Evolutionary conservation across 2,113 vertebrate species (phyloP).

Genomic region (Lamprologus lemairii): DNA sequence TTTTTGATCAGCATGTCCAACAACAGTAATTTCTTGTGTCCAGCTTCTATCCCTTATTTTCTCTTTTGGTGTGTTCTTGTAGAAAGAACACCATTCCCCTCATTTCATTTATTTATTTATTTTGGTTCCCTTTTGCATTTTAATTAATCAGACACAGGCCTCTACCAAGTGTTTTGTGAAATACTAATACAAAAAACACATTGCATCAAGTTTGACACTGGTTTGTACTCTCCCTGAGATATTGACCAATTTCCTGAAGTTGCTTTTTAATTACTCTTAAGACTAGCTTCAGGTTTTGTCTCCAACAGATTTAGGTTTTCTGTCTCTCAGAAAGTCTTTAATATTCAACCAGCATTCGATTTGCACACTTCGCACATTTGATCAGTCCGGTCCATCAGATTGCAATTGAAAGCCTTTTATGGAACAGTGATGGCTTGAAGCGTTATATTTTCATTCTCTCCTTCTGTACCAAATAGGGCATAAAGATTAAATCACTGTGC

Average conservation of each 20-base stretch:
- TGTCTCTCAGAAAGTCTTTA: neutral
- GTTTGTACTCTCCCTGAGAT: neutral
- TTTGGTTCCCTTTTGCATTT: slow-evolving; percentile 40
- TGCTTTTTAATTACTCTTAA: neutral
- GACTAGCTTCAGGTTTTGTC: neutral
- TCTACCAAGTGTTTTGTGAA: slow-evolving; percentile 21
- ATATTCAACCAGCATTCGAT: neutral
- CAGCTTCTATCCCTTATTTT: neutral
- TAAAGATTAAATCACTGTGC: neutral
- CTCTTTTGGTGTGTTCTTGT: slow-evolving; percentile 9
- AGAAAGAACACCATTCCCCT: slow-evolving; percentile 13
- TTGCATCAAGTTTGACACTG: slow-evolving; percentile 4
- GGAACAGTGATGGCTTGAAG: neutral
- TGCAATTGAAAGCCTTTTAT: neutral
- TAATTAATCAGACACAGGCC: slow-evolving; percentile 46
- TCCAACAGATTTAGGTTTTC: neutral
- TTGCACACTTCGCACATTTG: neutral
- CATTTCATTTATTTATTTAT: neutral
- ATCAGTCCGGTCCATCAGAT: neutral
- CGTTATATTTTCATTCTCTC: accelerated
- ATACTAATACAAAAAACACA: neutral
- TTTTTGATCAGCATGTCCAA: slow-evolving; percentile 51
- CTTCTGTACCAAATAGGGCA: neutral
- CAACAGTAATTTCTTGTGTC: slow-evolving; percentile 19
- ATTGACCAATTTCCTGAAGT: neutral